Conservation (phyloP, 2,113 vertebrate genomes). For the Sander vitreus region DNA sequence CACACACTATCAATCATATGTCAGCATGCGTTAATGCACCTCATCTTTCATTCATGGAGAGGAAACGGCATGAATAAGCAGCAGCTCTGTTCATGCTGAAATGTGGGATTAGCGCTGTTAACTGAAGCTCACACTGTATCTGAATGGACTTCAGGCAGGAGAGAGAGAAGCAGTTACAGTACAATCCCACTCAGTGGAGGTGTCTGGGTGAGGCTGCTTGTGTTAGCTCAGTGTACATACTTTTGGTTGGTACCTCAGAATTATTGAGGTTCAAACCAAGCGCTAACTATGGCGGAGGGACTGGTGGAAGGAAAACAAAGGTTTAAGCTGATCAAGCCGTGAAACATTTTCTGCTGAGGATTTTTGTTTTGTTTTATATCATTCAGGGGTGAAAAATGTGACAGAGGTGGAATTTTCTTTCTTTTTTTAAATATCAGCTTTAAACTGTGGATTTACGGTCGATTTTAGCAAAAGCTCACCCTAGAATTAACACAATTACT, state of each 20-base stretch:
- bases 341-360: neutral
- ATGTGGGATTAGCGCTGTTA: constrained; percentile 43
- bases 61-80: constrained; percentile 55
- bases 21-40: constrained; percentile 56
- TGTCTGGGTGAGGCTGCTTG: neutral
- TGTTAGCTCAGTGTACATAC: neutral
- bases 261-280: neutral
- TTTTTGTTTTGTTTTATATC: neutral
- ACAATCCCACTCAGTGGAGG: neutral
- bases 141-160: constrained; percentile 10
- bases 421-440: no score
- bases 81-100: constrained; percentile 40
- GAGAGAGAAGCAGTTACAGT: neutral
- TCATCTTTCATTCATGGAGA: constrained; percentile 71
- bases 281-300: neutral
- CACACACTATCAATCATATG: constrained; percentile 58
- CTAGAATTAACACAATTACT: no score
- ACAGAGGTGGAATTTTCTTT: no score
- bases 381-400: no score
- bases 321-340: neutral
- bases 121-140: neutral
- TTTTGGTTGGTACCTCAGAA: neutral
- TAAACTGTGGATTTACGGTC: no score
- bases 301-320: neutral
- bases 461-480: no score